phyloP scores from a whole-genome alignment of 1,140 invertebrate species.

The Ceratitis capitata region DNA sequence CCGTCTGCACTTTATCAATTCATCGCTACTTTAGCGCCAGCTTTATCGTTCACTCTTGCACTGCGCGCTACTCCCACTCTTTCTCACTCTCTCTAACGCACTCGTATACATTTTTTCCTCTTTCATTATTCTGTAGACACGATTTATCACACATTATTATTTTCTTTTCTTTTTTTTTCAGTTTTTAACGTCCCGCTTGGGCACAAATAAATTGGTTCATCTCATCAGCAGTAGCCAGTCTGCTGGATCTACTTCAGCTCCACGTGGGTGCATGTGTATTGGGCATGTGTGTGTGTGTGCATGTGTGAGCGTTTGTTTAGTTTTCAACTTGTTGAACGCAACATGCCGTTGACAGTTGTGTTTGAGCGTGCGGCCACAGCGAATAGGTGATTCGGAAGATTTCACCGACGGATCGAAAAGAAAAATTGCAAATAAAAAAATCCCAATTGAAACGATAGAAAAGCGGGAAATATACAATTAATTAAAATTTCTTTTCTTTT shows the following conservation, averaged over 20 bases:
- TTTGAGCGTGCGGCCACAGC: neutral
- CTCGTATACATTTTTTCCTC: neutral
- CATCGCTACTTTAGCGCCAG: neutral
- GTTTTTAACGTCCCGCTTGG: neutral
- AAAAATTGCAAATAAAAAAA: neutral
- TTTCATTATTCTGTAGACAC: neutral
- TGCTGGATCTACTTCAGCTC: neutral
- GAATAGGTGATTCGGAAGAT: neutral
- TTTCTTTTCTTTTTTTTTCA: neutral
- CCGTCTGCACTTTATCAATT: neutral
- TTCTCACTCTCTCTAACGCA: neutral
- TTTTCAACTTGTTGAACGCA: constrained; percentile 16
- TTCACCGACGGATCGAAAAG: neutral
- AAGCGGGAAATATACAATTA: constrained; percentile 15
- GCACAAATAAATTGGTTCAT: neutral
- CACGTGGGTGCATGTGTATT: neutral
- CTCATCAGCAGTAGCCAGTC: neutral
- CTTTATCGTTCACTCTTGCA: neutral
- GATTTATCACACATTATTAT: neutral
- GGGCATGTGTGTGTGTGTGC: neutral
- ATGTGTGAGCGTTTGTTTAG: neutral
- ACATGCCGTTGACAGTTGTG: neutral
- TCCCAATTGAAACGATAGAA: neutral
- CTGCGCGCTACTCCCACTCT: neutral
- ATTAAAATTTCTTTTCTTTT: neutral